Evolutionary conservation across 2,797 vertebrate species (phyloP).

Genomic region (Salmo trutta): DNA sequence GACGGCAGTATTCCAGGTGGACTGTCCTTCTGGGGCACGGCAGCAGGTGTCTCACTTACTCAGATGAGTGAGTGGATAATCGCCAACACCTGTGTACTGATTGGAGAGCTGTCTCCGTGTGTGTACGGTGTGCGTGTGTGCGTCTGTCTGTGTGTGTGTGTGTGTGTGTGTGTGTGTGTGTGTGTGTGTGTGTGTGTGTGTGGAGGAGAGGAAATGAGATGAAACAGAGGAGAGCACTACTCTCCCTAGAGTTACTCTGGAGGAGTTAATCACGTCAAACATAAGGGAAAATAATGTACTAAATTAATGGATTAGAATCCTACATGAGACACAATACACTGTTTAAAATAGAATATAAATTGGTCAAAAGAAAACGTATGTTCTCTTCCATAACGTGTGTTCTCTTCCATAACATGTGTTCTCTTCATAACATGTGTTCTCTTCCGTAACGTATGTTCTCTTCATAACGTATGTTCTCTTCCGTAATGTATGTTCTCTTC

Average conservation of each 20-base stretch:
- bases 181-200: slow-evolving; percentile 11
- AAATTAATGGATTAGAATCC: not conserved
- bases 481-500: not conserved
- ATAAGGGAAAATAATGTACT: not conserved
- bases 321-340: not conserved
- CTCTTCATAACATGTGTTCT: not conserved
- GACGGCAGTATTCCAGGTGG: no score
- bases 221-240: not conserved
- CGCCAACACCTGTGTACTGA: not conserved
- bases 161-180: not conserved
- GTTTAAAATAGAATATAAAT: no score
- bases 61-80: not conserved
- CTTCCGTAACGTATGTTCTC: not conserved
- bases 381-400: not conserved
- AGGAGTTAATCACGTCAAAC: not conserved
- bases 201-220: slow-evolving; percentile 20
- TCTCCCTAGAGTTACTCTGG: not conserved
- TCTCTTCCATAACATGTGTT: not conserved
- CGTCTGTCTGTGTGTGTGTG: no score
- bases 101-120: not conserved
- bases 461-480: not conserved
- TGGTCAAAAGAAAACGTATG: not conserved
- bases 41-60: not conserved
- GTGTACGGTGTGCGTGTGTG: slow-evolving; percentile 23
- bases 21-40: no score